Evolutionary conservation across 35 echinoderm and acorn worm species (phyloP).

Genomic region (Stichopus chloronotus): DNA sequence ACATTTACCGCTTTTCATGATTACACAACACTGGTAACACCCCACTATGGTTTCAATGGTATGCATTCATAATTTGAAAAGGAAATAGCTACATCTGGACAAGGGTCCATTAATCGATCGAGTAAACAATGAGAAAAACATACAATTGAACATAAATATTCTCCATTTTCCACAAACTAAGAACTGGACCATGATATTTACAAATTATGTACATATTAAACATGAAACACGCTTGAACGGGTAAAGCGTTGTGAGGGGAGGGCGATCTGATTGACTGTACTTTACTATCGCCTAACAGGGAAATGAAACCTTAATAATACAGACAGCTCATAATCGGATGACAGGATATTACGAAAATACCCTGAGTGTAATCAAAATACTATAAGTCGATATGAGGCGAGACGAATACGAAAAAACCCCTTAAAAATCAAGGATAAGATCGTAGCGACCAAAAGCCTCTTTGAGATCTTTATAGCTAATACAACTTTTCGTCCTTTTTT

Average conservation of each 20-base stretch:
- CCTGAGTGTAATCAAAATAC: too few species aligned
- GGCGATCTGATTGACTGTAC: not conserved
- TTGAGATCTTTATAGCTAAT: not conserved
- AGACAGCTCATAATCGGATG: too few species aligned
- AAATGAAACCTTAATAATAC: too few species aligned
- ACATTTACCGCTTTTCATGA: not conserved
- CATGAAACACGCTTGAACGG: too few species aligned
- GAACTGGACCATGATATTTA: too few species aligned
- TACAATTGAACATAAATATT: not conserved
- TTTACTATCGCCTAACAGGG: too few species aligned
- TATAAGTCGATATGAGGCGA: not conserved
- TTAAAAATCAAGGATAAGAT: not conserved
- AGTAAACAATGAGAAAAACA: not conserved
- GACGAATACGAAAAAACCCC: not conserved
- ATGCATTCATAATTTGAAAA: too few species aligned
- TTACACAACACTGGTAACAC: not conserved
- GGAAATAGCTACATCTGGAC: too few species aligned
- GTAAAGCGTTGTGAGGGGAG: not conserved
- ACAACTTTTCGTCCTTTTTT: not conserved
- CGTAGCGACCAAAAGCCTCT: not conserved
- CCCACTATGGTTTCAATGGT: too few species aligned
- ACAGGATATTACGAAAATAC: too few species aligned
- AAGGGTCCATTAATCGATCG: not conserved
- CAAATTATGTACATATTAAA: too few species aligned
- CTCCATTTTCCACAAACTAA: too few species aligned